These are phyloP conservation scores for Leptinotarsa tumamoca DNA, from an alignment of 2,888 invertebrate genomes.

Conservation along the genomic window DNA sequence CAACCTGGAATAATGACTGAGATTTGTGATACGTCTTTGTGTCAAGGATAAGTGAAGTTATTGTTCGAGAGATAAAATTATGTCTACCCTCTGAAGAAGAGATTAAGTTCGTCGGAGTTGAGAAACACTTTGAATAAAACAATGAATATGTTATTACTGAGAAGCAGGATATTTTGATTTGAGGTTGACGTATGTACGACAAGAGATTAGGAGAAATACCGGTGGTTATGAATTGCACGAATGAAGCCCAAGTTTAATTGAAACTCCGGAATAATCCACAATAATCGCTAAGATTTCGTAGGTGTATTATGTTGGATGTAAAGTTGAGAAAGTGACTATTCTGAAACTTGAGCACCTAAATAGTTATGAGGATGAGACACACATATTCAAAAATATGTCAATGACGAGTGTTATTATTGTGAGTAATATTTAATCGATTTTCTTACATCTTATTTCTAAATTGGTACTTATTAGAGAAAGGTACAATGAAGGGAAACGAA, in stretches of 20 bases:
- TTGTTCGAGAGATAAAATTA: constrained; percentile 54
- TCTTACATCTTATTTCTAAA: too few species aligned
- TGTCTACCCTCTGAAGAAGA: constrained; percentile 46
- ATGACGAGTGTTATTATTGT: too few species aligned
- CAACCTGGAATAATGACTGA: constrained; percentile 64
- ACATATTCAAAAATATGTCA: too few species aligned
- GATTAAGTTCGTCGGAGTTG: constrained; percentile 45
- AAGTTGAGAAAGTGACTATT: constrained; percentile 4
- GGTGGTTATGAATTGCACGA: constrained; percentile 32
- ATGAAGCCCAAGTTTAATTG: constrained; percentile 38
- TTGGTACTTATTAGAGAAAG: too few species aligned
- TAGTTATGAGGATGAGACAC: too few species aligned
- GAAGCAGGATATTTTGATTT: constrained; percentile 41
- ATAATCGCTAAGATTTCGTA: constrained; percentile 16
- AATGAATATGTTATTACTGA: constrained; percentile 45
- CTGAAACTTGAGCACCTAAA: neutral
- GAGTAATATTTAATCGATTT: too few species aligned
- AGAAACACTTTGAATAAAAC: constrained; percentile 43
- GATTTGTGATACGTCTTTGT: constrained; percentile 63
- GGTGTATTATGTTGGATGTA: constrained; percentile 15
- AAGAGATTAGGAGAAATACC: constrained; percentile 33
- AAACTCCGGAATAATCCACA: constrained; percentile 28
- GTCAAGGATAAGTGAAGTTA: constrained; percentile 58
- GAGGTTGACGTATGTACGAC: constrained; percentile 44
- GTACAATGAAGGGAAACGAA: too few species aligned